A percentile compares a stretch with the other conserved stretches of the same genome.
Conservation (phyloP, 2,888 invertebrate species). For the Lycia hirtaria region DNA sequence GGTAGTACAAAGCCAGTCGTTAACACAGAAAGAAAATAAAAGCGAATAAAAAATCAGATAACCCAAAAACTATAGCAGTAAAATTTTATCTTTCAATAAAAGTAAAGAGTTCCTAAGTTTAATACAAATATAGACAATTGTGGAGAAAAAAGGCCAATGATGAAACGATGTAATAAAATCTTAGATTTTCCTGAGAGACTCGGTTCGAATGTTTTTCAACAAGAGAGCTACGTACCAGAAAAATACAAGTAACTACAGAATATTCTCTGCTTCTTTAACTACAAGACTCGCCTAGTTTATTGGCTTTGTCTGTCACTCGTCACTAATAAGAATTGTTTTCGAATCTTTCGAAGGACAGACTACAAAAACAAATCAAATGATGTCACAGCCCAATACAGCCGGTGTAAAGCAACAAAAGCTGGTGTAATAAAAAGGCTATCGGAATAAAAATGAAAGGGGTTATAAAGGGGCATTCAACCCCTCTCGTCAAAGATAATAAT, state of each 20-base stretch:
- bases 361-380: conserved; percentile 20
- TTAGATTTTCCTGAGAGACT: conserved; percentile 1
- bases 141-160: conserved; percentile 34
- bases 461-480: conserved; percentile 60
- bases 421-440: conserved; percentile 38
- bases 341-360: background rate
- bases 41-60: conserved; percentile 44
- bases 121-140: conserved; percentile 44
- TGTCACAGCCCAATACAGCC: conserved; percentile 31
- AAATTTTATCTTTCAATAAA: conserved; percentile 53
- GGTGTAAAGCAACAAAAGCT: conserved; percentile 49
- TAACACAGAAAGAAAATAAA: conserved; percentile 35
- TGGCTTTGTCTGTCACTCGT: conserved; percentile 7
- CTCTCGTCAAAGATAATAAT: conserved; percentile 63
- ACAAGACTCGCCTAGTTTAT: background rate
- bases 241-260: background rate
- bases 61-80: conserved; percentile 44
- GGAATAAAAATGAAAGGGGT: conserved; percentile 46
- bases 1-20: background rate
- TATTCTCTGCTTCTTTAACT: too few relatives aligned
- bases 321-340: background rate
- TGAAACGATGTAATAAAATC: conserved; percentile 15
- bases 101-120: conserved; percentile 45
- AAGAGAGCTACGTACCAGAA: background rate
- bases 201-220: background rate